Base-by-base conservation (phyloP, 2,797 vertebrate species). In the Chrysocyon brachyurus region DNA sequence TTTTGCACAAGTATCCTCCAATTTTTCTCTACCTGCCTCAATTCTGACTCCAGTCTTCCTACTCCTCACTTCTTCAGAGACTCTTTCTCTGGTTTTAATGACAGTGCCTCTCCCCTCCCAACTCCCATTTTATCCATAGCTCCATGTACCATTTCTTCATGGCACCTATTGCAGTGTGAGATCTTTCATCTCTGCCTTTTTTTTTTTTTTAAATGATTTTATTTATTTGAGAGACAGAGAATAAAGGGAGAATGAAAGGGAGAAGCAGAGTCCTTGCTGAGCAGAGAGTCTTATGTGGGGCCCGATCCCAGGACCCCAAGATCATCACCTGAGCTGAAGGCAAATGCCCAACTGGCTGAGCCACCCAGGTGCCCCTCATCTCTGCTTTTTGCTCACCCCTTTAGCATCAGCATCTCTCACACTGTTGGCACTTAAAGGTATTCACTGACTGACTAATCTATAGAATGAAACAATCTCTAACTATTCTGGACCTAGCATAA, bases 51-150 rank as follows among this genome's bases (percentile, higher is more conserved):
- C 0, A n/a, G 2, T 56, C 57, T 92, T 79, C 4, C 8, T 63
- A 28, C 3, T 79, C 52, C 57, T 26, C 9, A 21, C 56, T 93
- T 88, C 85, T 93, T 59, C 12, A 15, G 57, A 15, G 31, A 28
- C 17, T 78, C 81, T 46, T 73, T 26, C 57, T 92, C 36, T 77
- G 73, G 75, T n/a, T 63, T 68, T 40, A 33, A 46, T 75, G 84
- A 52, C 22, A 57, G 28, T 7, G 17, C 3, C 52, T 31, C 11
- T 52, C 68, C 22, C 12, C 33, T 49, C 0, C 28, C 36, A n/a
- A 4, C 11, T 0, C 2, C 6, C 4, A 5, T 61, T 77, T 57
- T 6, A n/a, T n/a, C 36, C 15, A 9, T 6, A 15, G 22, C n/a
- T 73, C 59, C 77, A 59, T 2, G 10, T 54, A 49, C 19, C 2